Evolutionary conservation across 2,888 invertebrate species (phyloP), one percentile per base, ranked within the genome.

Genomic region (Agonopterix subpropinquella): DNA sequence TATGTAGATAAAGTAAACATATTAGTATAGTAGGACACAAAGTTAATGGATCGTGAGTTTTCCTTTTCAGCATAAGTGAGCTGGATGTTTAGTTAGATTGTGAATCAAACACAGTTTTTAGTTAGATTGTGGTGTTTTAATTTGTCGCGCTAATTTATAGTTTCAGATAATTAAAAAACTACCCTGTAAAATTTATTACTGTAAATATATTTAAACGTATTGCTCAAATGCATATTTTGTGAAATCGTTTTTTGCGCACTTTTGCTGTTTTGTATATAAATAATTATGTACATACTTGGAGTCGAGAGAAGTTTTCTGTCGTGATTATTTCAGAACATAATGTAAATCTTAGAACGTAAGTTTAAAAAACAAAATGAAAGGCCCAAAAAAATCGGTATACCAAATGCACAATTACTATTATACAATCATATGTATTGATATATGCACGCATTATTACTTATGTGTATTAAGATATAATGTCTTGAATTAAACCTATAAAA

Each of bases 221-320:
- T 87, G 87, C 87, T 87, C 87, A 87, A 87, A 86, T 82, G 86
- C 83, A 85, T 87, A 87, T 87, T 87, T 87, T 87, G 82, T 87
- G 87, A 87, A 75, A 78, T 80, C 79, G 80, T 85, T 86, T 85
- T 80, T 84, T 85, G 84, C 79, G 87, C 87, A 87, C 87, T 86
- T 77, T 86, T 84, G 86, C 86, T 86, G 75, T 77, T 77, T 71
- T 85, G 81, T 85, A 84, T 73, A 84, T 85, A 83, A 66, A 73
- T 74, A 66, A 69, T 64, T 65, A 60, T 64, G 54, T 55, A 52
- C 45, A 45, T 53, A 47, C 35, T 47, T 51, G 69, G 56, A 67
- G 61, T 75, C 67, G 81, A 80, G 77, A 77, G 73, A 79, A 59
- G 62, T 71, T 64, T 59, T 65, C 71, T 77, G 70, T 64, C 59